phyloP scores from a whole-genome alignment of 2,888 invertebrate genomes.

The Mechanitis messenoides region DNA sequence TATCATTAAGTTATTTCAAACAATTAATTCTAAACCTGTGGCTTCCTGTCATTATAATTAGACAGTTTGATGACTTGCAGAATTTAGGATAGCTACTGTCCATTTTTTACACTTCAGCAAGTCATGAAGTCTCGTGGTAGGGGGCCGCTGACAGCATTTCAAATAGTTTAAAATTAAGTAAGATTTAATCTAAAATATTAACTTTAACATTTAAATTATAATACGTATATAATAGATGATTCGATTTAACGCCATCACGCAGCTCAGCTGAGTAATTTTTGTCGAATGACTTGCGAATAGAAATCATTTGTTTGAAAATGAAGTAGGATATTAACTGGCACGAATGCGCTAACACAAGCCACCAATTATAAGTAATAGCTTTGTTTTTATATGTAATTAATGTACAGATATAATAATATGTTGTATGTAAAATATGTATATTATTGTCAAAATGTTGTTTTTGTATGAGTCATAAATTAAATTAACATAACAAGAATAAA shows the following conservation, averaged over 20 bases:
- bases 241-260: constrained; percentile 6
- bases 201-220: too few species aligned
- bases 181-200: too few species aligned
- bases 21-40: constrained; percentile 8
- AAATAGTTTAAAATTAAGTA: too few species aligned
- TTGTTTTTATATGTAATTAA: neutral
- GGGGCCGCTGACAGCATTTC: neutral
- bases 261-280: constrained; percentile 44
- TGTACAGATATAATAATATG: neutral
- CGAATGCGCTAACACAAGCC: constrained; percentile 17
- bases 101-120: constrained; percentile 19
- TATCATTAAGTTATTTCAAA: neutral
- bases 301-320: constrained; percentile 52
- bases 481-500: too few species aligned
- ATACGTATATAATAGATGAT: too few species aligned
- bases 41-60: constrained; percentile 15
- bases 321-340: constrained; percentile 29
- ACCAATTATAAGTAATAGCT: constrained; percentile 17
- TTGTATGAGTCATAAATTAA: too few species aligned
- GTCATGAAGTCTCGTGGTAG: constrained; percentile 15
- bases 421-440: too few species aligned
- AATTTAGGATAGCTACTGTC: constrained; percentile 15
- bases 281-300: constrained; percentile 55
- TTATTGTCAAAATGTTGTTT: too few species aligned
- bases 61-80: constrained; percentile 18